Percentiles rank a stretch among this genome's conserved stretches.
Evolutionary conservation across 2,113 vertebrate species (phyloP).

Genomic region (Nettapus auritus): DNA sequence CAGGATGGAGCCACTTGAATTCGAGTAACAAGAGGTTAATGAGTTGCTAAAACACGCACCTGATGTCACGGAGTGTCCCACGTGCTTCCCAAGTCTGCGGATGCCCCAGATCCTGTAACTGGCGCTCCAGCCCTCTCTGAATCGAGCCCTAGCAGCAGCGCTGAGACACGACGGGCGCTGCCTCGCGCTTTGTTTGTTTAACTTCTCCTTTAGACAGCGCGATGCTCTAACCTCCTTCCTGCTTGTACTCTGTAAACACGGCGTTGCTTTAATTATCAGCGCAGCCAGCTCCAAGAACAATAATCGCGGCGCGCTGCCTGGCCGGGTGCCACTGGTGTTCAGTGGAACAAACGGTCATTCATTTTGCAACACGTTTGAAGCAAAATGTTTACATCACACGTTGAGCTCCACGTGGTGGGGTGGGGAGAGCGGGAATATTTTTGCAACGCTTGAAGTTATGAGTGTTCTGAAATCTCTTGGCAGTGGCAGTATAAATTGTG

Average conservation of each 20-base stretch:
- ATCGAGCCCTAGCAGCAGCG: neutral
- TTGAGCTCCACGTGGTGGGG: slow-evolving; percentile 65
- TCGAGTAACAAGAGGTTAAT: slow-evolving; percentile 25
- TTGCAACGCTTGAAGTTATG: slow-evolving; percentile 67
- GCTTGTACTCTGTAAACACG: slow-evolving; percentile 44
- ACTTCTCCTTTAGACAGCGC: slow-evolving; percentile 42
- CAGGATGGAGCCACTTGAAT: neutral
- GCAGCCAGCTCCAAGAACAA: slow-evolving; percentile 65
- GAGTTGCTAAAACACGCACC: slow-evolving; percentile 46
- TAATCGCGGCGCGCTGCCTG: slow-evolving; percentile 24
- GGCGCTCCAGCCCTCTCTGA: neutral
- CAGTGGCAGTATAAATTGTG: slow-evolving; percentile 56
- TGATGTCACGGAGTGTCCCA: slow-evolving; percentile 32
- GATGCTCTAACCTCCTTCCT: slow-evolving; percentile 48
- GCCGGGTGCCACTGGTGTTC: neutral
- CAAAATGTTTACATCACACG: slow-evolving; percentile 70
- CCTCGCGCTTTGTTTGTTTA: slow-evolving; percentile 52
- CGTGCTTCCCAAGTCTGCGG: neutral
- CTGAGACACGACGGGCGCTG: neutral
- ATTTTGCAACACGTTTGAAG: neutral
- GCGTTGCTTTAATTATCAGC: slow-evolving; percentile 60
- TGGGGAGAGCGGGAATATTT: slow-evolving; percentile 60
- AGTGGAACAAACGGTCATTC: slow-evolving; percentile 57
- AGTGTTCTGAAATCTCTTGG: slow-evolving; percentile 73
- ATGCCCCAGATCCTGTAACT: neutral